Percentiles rank a stretch among this genome's conserved stretches.
Conservation (phyloP, 2,113 vertebrate species). For the Oceanites oceanicus region DNA sequence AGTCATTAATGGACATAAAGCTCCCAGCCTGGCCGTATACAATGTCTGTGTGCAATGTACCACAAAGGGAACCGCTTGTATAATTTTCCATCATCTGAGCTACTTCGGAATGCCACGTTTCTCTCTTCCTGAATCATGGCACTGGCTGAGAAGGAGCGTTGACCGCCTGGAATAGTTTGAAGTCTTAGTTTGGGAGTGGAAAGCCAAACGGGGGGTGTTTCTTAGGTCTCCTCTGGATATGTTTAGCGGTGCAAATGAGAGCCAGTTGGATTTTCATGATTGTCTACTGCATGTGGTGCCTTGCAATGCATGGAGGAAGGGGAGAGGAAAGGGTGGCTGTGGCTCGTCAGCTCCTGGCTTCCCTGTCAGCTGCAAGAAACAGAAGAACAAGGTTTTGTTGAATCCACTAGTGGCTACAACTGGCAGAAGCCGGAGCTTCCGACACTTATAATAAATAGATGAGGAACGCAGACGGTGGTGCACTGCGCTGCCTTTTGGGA, state of each 20-base stretch:
- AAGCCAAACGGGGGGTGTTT: not conserved
- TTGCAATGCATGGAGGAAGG: not conserved
- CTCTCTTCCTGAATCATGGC: not conserved
- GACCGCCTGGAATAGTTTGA: not conserved
- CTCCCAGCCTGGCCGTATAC: not conserved
- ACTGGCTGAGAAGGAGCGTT: not conserved
- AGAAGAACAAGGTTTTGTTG: not conserved
- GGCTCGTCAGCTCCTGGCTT: not conserved
- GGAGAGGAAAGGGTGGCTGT: not conserved
- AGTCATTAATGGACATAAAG: not conserved
- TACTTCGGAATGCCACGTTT: not conserved
- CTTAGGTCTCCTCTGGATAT: not conserved
- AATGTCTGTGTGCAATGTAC: not conserved
- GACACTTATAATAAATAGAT: not conserved
- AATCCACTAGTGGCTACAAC: not conserved
- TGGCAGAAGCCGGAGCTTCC: constrained; percentile 19
- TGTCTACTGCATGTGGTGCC: rapidly evolving
- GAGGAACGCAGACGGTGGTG: not conserved
- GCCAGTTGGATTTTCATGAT: not conserved
- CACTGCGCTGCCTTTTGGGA: constrained; percentile 28
- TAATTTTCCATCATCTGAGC: not conserved
- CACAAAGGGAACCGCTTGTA: not conserved
- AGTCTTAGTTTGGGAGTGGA: not conserved
- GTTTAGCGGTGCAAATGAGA: not conserved
- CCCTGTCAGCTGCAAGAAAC: not conserved